These are phyloP conservation scores for Rhamnusium bicolor DNA, from an alignment of 2,888 invertebrate genomes.

Conservation along the genomic window DNA sequence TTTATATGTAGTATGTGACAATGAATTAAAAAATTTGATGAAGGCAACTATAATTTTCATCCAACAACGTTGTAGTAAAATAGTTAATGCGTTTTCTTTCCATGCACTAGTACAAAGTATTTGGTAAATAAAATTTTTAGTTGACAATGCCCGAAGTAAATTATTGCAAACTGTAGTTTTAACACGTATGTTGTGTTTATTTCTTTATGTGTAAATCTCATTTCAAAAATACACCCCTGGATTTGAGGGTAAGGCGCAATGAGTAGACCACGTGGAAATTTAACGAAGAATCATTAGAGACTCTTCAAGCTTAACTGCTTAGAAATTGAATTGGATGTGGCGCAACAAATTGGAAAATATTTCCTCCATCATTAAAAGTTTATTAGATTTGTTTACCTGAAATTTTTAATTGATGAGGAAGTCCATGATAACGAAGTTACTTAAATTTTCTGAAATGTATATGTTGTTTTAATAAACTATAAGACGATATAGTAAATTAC, in stretches of 20 bases:
- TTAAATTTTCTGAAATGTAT: background rate
- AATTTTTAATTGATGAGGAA: constrained; percentile 18
- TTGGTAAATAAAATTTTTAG: too few relatives aligned
- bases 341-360: constrained; percentile 41
- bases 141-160: too few relatives aligned
- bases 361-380: constrained; percentile 36
- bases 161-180: too few relatives aligned
- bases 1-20: too few relatives aligned
- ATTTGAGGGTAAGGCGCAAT: constrained; percentile 5
- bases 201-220: background rate
- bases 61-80: too few relatives aligned
- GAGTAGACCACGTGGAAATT: constrained; percentile 35
- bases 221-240: constrained; percentile 10
- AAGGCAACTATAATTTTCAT: too few relatives aligned
- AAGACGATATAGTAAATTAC: too few relatives aligned
- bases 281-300: constrained; percentile 38
- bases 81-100: too few relatives aligned
- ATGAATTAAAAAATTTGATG: too few relatives aligned
- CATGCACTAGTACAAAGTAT: too few relatives aligned
- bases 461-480: background rate
- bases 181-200: background rate
- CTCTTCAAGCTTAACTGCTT: constrained; percentile 37
- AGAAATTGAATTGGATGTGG: constrained; percentile 40
- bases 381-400: constrained; percentile 25
- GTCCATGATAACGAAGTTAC: constrained; percentile 9